These are phyloP conservation scores for Eulacestoma nigropectus DNA, from an alignment of 2,113 vertebrate species.

Conservation along the genomic window DNA sequence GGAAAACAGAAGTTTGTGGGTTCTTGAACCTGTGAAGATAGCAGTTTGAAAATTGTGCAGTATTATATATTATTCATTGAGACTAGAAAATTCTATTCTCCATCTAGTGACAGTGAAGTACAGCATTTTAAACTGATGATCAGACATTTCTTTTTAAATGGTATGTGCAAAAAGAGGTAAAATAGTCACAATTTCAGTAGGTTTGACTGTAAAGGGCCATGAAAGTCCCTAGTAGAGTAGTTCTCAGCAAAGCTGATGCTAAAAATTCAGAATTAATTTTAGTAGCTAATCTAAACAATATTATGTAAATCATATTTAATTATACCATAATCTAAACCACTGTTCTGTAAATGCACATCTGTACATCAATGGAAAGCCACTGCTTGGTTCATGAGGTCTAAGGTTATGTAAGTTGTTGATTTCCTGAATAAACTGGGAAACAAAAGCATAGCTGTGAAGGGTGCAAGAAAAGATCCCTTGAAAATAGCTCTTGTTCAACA, in stretches of 20 bases:
- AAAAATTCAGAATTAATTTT: not conserved
- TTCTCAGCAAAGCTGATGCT: not conserved
- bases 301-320: not conserved
- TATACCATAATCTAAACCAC: not conserved
- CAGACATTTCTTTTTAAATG: not conserved
- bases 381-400: not conserved
- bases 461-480: not conserved
- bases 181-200: not conserved
- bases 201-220: not conserved
- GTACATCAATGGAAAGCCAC: not conserved
- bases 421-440: not conserved
- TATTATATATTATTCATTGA: not conserved
- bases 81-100: not conserved
- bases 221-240: not conserved
- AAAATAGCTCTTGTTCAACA: not conserved
- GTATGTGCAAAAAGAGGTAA: not conserved
- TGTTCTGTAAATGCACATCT: not conserved
- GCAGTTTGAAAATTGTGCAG: not conserved
- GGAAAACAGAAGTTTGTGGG: not conserved
- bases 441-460: not conserved
- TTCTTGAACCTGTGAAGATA: not conserved
- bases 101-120: not conserved
- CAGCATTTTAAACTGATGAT: not conserved
- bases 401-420: not conserved
- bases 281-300: not conserved